Conservation (phyloP, 2,113 vertebrate species). For the Uropsilus gracilis region DNA sequence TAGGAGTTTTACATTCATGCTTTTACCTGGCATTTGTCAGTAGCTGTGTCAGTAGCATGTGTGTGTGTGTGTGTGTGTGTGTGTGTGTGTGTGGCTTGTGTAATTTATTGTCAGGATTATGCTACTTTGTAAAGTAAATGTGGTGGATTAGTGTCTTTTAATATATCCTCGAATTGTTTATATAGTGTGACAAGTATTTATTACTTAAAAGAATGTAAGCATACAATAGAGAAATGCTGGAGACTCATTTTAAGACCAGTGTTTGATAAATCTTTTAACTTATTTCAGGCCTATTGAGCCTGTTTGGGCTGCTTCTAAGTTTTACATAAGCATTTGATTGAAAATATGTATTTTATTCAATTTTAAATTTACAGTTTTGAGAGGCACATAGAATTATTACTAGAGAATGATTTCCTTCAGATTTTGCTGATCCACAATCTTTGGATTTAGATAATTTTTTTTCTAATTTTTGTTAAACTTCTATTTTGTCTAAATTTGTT, state of each 20-base stretch:
- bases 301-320: background rate
- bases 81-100: background rate
- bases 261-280: background rate
- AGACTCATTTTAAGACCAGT: background rate
- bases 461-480: background rate
- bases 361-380: background rate
- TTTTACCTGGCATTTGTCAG: background rate
- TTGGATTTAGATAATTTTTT: background rate
- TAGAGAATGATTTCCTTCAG: background rate
- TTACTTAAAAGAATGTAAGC: conserved; percentile 30
- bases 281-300: background rate
- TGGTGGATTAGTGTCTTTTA: conserved; percentile 34
- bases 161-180: conserved; percentile 33
- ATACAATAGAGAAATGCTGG: background rate
- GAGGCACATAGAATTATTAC: background rate
- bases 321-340: background rate
- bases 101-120: conserved; percentile 10
- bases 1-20: background rate
- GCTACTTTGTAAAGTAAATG: conserved; percentile 30
- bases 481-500: background rate
- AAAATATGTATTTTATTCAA: background rate
- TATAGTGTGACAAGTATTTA: background rate
- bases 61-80: background rate
- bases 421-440: background rate
- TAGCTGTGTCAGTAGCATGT: background rate